These are phyloP conservation scores for Cryptocephalus moraei DNA, from an alignment of 2,888 invertebrate species.

Conservation along the genomic window DNA sequence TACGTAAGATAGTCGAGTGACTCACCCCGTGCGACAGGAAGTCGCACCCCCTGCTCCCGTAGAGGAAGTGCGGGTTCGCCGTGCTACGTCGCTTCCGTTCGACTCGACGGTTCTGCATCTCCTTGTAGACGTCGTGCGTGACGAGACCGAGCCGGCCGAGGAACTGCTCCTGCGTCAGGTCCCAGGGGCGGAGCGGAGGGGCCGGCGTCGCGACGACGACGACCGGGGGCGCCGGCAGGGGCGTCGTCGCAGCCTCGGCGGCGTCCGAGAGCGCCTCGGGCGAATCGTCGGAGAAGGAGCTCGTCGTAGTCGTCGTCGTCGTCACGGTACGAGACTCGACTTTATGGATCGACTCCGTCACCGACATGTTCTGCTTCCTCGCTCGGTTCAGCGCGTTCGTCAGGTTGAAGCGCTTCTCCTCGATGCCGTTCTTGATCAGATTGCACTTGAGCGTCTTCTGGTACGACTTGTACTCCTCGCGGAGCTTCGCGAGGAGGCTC, in stretches of 20 bases:
- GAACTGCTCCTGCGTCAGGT: slow-evolving; percentile 36
- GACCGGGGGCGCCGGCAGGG: slow-evolving; percentile 17
- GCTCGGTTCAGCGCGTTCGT: slow-evolving; percentile 31
- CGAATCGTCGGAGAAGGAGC: slow-evolving; percentile 34
- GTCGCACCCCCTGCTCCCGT: slow-evolving; percentile 38
- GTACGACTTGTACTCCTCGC: slow-evolving; percentile 31
- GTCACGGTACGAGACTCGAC: too few relatives aligned
- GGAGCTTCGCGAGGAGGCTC: slow-evolving; percentile 29
- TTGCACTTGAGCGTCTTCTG: slow-evolving; percentile 29
- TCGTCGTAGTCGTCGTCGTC: slow-evolving; percentile 26
- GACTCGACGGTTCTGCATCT: slow-evolving; percentile 42
- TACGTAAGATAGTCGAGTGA: too few relatives aligned
- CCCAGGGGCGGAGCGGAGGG: slow-evolving; percentile 29
- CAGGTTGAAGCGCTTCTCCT: slow-evolving; percentile 32
- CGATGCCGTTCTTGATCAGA: slow-evolving; percentile 28
- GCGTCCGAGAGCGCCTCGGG: not conserved
- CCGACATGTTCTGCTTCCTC: slow-evolving; percentile 37
- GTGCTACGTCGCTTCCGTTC: slow-evolving; percentile 46
- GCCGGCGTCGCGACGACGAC: slow-evolving; percentile 28
- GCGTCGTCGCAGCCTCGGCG: too few relatives aligned
- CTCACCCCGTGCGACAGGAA: slow-evolving; percentile 9
- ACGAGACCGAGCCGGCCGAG: slow-evolving; percentile 39
- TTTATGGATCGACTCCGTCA: too few relatives aligned
- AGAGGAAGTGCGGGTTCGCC: slow-evolving; percentile 46
- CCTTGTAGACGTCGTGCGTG: slow-evolving; percentile 39